phyloP scores from a whole-genome alignment of 2,888 invertebrate species.

The Agriotes lineatus region DNA sequence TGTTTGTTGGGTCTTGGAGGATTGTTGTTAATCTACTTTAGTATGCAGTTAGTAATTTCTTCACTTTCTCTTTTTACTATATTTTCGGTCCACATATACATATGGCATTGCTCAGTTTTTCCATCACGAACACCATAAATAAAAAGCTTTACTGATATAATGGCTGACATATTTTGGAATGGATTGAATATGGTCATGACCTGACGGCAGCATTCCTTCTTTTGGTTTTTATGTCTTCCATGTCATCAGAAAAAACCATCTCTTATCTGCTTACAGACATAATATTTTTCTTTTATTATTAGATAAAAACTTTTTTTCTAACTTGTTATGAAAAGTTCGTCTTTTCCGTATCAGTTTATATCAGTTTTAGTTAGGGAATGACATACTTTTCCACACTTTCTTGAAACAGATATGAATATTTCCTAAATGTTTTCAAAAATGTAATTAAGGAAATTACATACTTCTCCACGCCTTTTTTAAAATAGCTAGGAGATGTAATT shows the following conservation, averaged over 20 bases:
- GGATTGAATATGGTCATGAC: conserved; percentile 15
- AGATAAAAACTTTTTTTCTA: conserved; percentile 12
- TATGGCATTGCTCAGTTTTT: conserved; percentile 36
- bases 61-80: conserved; percentile 45
- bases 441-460: no score
- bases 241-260: conserved; percentile 19
- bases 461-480: no score
- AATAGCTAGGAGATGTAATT: no score
- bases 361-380: no score
- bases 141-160: conserved; percentile 45
- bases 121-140: conserved; percentile 48
- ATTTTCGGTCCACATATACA: conserved; percentile 46
- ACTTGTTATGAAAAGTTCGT: no score
- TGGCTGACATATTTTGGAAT: conserved; percentile 30
- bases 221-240: conserved; percentile 38
- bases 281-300: background rate
- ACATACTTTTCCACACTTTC: no score
- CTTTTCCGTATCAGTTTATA: no score
- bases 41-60: conserved; percentile 41
- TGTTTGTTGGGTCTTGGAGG: conserved; percentile 19
- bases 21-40: conserved; percentile 41
- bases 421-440: no score
- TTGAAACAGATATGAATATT: no score
- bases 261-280: conserved; percentile 3
- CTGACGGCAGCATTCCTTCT: conserved; percentile 24